Base-by-base conservation (phyloP, 2,888 invertebrate genomes). In the Clostera curtula region DNA sequence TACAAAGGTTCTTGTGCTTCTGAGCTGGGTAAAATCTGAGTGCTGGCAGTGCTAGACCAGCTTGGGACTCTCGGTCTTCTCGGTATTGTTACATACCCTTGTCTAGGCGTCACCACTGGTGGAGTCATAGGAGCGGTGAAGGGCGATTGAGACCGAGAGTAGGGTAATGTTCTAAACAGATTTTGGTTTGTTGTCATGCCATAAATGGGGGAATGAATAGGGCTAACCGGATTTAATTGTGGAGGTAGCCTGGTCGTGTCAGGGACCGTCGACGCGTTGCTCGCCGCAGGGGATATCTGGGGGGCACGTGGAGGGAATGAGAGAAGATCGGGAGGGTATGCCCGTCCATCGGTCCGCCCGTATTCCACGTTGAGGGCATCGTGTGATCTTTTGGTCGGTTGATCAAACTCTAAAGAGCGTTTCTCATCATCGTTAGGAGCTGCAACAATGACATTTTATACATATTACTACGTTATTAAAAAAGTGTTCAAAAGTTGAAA, bases 1-100 rank as follows among this genome's bases (percentile, higher is more conserved):
- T 95, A 95, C 12, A 95, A 87, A 0, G 95, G 95, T 55, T 93
- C 93, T 30, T 87, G 85, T 13, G 87, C 77, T 46, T 88, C 87
- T 19, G 85, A 66, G 40, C 80, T 79, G 4, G 76, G 80, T 7
- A 63, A 50, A 40, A 88, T 75, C 37, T 83, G 77, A 3, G 87
- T 71, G 74, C 87, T 56, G 65, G 89, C 53, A 67, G 89, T 70
- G 85, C 90, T 66, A 66, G 91, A 90, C 92, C 94, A 94, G 56
- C 93, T 93, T 1, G 92, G 92, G 0, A 93, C 92, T 38, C 95
- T 84, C 0, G 93, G 94, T 53, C 93, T 85, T 43, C 95, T 85
- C 0, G 95, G 95, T 34, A 95, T 93, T 8, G 95, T 95, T 20
- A 94, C 93, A 64, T 94, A 95, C 6, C 93, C 94, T 61, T 92